A percentile compares a stretch with the other conserved stretches of the same genome.
phyloP scores from a whole-genome alignment of 1,140 invertebrate species.

The Aphidius gifuensis region DNA sequence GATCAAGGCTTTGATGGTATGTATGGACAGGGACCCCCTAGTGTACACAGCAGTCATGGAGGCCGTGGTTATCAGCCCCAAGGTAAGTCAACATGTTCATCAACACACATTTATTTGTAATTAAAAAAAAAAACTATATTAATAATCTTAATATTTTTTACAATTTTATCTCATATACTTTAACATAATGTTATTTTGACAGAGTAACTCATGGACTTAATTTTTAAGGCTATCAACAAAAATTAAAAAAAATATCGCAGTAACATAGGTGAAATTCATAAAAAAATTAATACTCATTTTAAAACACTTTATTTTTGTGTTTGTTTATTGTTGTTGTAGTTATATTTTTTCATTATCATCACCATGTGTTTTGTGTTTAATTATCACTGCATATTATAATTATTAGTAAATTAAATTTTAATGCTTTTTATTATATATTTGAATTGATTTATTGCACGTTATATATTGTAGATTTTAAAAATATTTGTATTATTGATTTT shows the following conservation, averaged over 20 bases:
- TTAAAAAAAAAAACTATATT: background rate
- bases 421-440: background rate
- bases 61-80: slow-evolving; percentile 74
- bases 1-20: slow-evolving; percentile 90
- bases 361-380: background rate
- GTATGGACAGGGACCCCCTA: slow-evolving; percentile 82
- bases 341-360: background rate
- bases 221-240: slow-evolving; percentile 36
- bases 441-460: background rate
- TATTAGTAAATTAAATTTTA: slow-evolving; percentile 1
- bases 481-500: background rate
- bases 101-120: background rate
- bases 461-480: background rate
- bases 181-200: slow-evolving; percentile 49
- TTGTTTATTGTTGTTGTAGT: slow-evolving; percentile 24
- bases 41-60: slow-evolving; percentile 74
- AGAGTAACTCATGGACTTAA: slow-evolving; percentile 50
- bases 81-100: slow-evolving; percentile 62
- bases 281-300: slow-evolving; percentile 26
- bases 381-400: background rate
- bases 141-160: slow-evolving; percentile 1
- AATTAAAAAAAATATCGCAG: slow-evolving; percentile 43
- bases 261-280: slow-evolving; percentile 51
- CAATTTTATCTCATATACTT: slow-evolving; percentile 20
- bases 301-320: slow-evolving; percentile 18